Percentiles rank a stretch among this genome's conserved stretches.
Evolutionary conservation across 1,140 invertebrate species (phyloP).

Genomic region (Rhynchophorus ferrugineus): DNA sequence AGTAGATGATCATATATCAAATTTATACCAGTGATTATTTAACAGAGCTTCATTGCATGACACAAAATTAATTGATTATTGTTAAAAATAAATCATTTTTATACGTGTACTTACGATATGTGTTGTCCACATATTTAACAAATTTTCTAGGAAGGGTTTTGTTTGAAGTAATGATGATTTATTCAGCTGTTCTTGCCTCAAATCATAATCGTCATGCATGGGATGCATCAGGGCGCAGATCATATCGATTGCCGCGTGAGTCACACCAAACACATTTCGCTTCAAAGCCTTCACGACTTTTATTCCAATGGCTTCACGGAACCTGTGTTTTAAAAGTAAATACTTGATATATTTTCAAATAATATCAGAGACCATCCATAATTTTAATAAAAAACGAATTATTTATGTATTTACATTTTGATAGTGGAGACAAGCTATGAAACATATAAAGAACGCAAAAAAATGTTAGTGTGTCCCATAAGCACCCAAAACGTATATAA

Average conservation of each 20-base stretch:
- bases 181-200: conserved; percentile 95
- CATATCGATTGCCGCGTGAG: conserved; percentile 94
- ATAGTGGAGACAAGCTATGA: no score
- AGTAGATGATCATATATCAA: no score
- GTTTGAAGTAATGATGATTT: conserved; percentile 93
- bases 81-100: conserved; percentile 2
- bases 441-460: no score
- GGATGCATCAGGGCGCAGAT: conserved; percentile 97
- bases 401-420: no score
- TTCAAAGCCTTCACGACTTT: conserved; percentile 89
- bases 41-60: no score
- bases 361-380: no score
- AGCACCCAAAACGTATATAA: no score
- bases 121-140: conserved; percentile 91
- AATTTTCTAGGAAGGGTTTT: conserved; percentile 83
- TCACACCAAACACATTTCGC: conserved; percentile 79
- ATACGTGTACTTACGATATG: conserved; percentile 71
- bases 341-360: no score
- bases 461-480: no score
- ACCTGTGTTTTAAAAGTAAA: conserved; percentile 36
- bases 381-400: no score
- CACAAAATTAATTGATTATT: neutral
- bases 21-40: no score
- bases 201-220: conserved; percentile 93
- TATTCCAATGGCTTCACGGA: conserved; percentile 88